Evolutionary conservation across 2,113 vertebrate species (phyloP).

Genomic region (Gobius niger): DNA sequence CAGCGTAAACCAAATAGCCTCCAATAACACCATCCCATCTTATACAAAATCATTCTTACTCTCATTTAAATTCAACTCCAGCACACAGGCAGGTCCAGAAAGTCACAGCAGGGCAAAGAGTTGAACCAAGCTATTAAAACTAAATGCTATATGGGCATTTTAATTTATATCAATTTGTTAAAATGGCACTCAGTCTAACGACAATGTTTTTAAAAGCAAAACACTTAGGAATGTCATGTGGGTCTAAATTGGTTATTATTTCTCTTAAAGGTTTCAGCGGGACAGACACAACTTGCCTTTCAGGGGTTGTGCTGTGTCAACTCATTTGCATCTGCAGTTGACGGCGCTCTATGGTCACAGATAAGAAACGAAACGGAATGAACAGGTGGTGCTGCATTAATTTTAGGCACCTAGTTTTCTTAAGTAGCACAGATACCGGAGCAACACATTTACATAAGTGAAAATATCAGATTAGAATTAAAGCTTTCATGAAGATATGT

Average conservation of each 20-base stretch:
- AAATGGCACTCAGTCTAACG: neutral
- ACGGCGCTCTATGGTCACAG: neutral
- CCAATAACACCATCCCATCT: neutral
- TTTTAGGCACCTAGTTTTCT: neutral
- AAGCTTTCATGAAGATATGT: too few relatives aligned
- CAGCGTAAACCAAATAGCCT: neutral
- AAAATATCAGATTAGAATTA: too few relatives aligned
- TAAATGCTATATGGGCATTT: slow-evolving; percentile 9
- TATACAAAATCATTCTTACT: neutral
- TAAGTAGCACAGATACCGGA: too few relatives aligned
- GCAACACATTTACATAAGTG: too few relatives aligned
- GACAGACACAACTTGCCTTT: neutral
- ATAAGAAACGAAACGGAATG: neutral
- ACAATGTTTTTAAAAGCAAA: slow-evolving; percentile 1
- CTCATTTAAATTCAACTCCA: neutral
- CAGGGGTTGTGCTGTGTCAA: neutral
- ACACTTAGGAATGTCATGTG: slow-evolving; percentile 23
- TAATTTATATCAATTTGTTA: slow-evolving; percentile 9
- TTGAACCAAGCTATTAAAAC: slow-evolving; percentile 3
- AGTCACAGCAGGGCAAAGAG: neutral
- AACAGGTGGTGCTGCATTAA: neutral
- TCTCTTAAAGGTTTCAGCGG: slow-evolving; percentile 2
- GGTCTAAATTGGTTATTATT: slow-evolving; percentile 14
- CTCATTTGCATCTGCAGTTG: neutral
- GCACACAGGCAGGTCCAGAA: neutral